Conservation (phyloP, 37 sponge, comb jelly and placozoan species). For the Theonella swinhoei region DNA sequence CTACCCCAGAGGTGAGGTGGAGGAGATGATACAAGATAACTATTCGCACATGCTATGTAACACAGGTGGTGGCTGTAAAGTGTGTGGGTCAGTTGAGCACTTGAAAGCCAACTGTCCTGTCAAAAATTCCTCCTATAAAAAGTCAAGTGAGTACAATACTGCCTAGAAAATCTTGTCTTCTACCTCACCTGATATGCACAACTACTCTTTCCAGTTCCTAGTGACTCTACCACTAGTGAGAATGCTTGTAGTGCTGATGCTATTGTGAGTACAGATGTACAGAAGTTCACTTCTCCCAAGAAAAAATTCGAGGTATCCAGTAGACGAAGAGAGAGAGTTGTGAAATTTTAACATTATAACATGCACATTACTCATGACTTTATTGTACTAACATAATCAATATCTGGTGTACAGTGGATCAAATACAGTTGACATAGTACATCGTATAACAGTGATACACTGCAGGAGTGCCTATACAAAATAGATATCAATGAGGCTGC, state of each 20-base stretch:
- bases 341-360: constrained; percentile 3
- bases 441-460: too few relatives aligned
- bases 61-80: constrained; percentile 72
- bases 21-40: too few relatives aligned
- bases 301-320: not conserved
- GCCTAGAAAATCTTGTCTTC: not conserved
- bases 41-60: too few relatives aligned
- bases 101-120: constrained; percentile 67
- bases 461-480: too few relatives aligned
- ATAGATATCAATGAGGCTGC: too few relatives aligned
- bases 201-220: not conserved
- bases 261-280: constrained; percentile 41
- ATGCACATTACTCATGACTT: not conserved
- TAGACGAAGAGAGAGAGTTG: constrained; percentile 2
- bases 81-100: constrained; percentile 87
- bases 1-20: constrained; percentile 87
- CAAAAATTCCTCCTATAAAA: not conserved
- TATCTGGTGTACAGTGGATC: too few relatives aligned
- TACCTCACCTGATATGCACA: not conserved
- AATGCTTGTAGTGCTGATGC: not conserved
- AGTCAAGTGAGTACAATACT: too few relatives aligned
- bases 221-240: not conserved
- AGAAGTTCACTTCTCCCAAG: not conserved
- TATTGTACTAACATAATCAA: not conserved
- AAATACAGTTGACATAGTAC: too few relatives aligned